Percentiles rank a stretch among this genome's conserved stretches.
phyloP scores from a whole-genome alignment of 2,888 invertebrate species.

The Drosophila birchii region DNA sequence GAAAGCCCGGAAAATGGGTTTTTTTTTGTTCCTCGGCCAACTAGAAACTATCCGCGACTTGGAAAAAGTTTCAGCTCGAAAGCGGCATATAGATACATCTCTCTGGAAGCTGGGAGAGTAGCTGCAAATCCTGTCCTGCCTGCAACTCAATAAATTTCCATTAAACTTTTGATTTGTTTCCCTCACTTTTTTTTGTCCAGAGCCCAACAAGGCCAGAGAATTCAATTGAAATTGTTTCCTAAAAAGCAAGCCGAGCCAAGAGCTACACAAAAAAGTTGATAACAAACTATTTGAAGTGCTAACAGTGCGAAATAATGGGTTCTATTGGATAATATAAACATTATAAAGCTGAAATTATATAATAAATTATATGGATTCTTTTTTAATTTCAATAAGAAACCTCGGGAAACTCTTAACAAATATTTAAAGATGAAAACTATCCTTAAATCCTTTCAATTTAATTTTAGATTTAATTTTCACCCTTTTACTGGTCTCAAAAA shows the following conservation, averaged over 20 bases:
- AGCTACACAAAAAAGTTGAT: conserved; percentile 28
- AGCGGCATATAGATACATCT: not conserved
- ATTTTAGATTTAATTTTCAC: too few relatives aligned
- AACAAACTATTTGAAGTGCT: conserved; percentile 24
- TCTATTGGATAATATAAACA: not conserved
- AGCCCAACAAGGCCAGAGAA: conserved; percentile 50
- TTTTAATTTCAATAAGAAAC: not conserved
- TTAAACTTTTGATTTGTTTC: conserved; percentile 80
- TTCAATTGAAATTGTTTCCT: conserved; percentile 49
- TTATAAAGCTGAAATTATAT: not conserved
- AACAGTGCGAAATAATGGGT: not conserved
- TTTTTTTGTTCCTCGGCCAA: conserved; percentile 12
- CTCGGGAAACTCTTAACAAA: too few relatives aligned
- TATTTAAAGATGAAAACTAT: too few relatives aligned
- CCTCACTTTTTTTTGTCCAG: conserved; percentile 61
- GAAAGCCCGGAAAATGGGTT: conserved; percentile 52
- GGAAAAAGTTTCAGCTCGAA: conserved; percentile 26
- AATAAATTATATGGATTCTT: not conserved
- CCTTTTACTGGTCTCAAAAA: too few relatives aligned
- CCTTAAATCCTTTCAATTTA: too few relatives aligned
- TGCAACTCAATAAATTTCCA: conserved; percentile 74
- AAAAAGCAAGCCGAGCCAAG: conserved; percentile 1
- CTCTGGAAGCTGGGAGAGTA: not conserved
- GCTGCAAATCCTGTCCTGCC: conserved; percentile 20
- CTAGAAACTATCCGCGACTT: conserved; percentile 16